Evolutionary conservation across 2,888 invertebrate species (phyloP), one percentile per base, ranked within the genome.

Genomic region (Tiliacea citrago): DNA sequence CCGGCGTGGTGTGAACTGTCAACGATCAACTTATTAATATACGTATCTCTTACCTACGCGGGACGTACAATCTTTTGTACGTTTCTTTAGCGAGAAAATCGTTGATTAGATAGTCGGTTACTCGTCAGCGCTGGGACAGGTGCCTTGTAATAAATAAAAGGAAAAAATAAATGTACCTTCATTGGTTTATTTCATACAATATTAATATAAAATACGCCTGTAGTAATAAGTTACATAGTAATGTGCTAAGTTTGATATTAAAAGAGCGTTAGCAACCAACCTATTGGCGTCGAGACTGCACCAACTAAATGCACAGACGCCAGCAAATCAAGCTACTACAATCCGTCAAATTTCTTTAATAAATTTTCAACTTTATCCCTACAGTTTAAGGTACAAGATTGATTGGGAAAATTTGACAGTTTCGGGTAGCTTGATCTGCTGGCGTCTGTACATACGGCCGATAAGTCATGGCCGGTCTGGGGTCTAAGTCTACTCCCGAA

Each of bases 181-280:
- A 73, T 73, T 79, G 58, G 67, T 86, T 88, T 87, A 82, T 82
- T 88, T 73, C 78, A 82, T 86, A 86, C 82, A 85, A 86, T 87
- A 88, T 89, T 90, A n/a, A n/a, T 90, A 88, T 89, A 89, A 86
- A 90, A 89, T 88, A 88, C 87, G 68, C 42, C 61, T 75, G 75
- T 79, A 77, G 67, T 66, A 88, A 88, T 88, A 87, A 87, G 81
- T 87, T 87, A 88, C 68, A 88, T 49, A 67, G 35, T 65, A 58
- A 57, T 67, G 51, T 63, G 49, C 73, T 77, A 69, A 39, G 5
- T 53, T 51, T 21, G 60, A 69, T 65, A 68, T 68, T 65, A 42
- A 35, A 58, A 62, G 16, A 68, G 45, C 51, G 51, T 57, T 68
- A 53, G 16, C 18, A 35, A 35, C 35, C 8, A 35, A 45, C 66